Evolutionary conservation across 2,797 vertebrate genomes (phyloP), one percentile per base, ranked within the genome.

Genomic region (Intellagama lesueurii): DNA sequence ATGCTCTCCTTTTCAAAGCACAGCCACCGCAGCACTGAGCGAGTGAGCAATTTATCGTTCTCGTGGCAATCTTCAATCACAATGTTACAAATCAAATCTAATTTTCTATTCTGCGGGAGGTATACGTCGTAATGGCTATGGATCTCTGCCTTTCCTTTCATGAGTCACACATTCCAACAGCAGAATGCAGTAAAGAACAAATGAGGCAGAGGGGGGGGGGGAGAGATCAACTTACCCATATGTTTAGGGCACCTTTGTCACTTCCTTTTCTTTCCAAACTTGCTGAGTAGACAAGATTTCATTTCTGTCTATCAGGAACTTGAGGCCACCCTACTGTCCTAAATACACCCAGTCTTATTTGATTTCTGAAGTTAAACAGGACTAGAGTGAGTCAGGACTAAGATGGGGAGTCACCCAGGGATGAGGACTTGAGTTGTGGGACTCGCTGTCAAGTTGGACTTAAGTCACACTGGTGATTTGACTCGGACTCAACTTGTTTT

Each of bases 71-170:
- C 40, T 80, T 35, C 76, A 73, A 85, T 72, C 83, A 72, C 83
- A 83, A 70, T 30, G 77, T 81, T 86, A 80, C 83, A 86, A 85
- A 85, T 85, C 52, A 81, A 80, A 85, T 81, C 69, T 85, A 17
- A 73, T 81, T 76, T 68, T 52, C 79, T 81, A 22, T 81, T 81
- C 40, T 49, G 5, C 30, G 26, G 84, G 16, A 35, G 30, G 40
- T 72, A 83, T 75, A 83, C 68, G 52, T 78, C 35, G 28, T 52
- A 85, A 85, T 89, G 69, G 35, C 32, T n/a, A 24, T 30, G 49
- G 40, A 68, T 81, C 79, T 69, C 3, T 2, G 9, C 30, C 22
- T 70, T 24, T 22, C 60, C 60, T 44, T 44, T 66, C 14, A 2
- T 66, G 47, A 68, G 60, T 76, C 81, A 86, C 86, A 66, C 40